Base-by-base conservation (phyloP, 2,113 vertebrate species). In the Syrmaticus mikado region DNA sequence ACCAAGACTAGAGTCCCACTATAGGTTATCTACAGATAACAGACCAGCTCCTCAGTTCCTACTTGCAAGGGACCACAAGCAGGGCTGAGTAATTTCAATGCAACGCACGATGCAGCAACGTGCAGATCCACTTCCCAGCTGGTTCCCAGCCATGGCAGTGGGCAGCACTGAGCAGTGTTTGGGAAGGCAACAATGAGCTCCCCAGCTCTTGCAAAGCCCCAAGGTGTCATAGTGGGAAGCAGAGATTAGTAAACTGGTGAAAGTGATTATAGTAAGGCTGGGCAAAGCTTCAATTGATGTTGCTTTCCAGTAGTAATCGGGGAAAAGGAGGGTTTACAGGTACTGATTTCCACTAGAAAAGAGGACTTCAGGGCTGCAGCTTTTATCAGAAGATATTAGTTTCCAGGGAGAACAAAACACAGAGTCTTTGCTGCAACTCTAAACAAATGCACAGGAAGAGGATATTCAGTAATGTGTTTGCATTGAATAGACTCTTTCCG, bases 41-140 rank as follows among this genome's bases (percentile, higher is more conserved):
- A 2, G 21, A 30, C 17, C 36, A 81, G 32, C 21, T 57, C 34
- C 32, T 82, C 20, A 21, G 3, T 13, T 87, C 32, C 53, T 13
- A 18, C 25, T 30, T 27, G 36, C 3, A 8, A 10, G 1, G 36
- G 12, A 72, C 64, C 7, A 41, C 43, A 32, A 85, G 40, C 5
- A 50, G 20, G 20, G 53, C 38, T 41, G 32, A 38, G 38, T 34
- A 65, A 61, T 22, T 74, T 12, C 32, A 38, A 18, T 15, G 30
- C 79, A 75, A 36, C 0, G 1, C 5, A 5, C 0, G 0, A 30
- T 34, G 71, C 45, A 12, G 8, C 11, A 65, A 3, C 1, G 3
- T 5, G 13, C 4, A 32, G 13, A 11, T 38, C 28, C 12, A 32
- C 11, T 4, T 0, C 0, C 15, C 14, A 0, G 8, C 8, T 72